Evolutionary conservation across 2,797 vertebrate genomes (phyloP).

Genomic region (Kryptopterus vitreolus): DNA sequence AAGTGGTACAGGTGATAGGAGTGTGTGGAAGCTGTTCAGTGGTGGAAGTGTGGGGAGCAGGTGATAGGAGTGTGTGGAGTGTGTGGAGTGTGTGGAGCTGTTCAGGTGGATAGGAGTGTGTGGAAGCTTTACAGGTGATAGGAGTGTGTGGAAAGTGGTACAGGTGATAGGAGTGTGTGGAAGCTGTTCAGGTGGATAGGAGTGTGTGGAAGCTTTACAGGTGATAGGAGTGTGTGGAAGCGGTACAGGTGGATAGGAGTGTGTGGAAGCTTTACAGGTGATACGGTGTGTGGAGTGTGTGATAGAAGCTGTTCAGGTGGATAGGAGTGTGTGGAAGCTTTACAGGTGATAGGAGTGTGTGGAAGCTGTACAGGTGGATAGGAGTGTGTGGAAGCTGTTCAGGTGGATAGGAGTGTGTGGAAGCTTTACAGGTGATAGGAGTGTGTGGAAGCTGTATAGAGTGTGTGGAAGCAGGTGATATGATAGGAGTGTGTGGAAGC

Average conservation of each 20-base stretch:
- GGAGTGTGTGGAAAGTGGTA: neutral
- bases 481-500: neutral
- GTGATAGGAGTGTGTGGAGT: no score
- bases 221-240: neutral
- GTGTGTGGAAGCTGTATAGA: no score
- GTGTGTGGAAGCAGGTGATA: no score
- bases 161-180: neutral
- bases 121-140: neutral
- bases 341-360: neutral
- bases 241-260: neutral
- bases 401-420: no score
- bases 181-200: no score
- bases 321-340: no score
- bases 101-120: no score
- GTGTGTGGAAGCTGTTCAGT: neutral
- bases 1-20: neutral
- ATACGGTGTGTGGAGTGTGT: neutral
- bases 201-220: no score
- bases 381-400: neutral
- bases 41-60: neutral
- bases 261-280: neutral
- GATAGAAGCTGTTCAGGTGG: no score
- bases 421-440: no score
- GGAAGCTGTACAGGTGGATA: neutral
- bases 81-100: no score